These are phyloP conservation scores for Amphimallon solstitiale DNA, from an alignment of 2,888 invertebrate genomes.

Conservation along the genomic window DNA sequence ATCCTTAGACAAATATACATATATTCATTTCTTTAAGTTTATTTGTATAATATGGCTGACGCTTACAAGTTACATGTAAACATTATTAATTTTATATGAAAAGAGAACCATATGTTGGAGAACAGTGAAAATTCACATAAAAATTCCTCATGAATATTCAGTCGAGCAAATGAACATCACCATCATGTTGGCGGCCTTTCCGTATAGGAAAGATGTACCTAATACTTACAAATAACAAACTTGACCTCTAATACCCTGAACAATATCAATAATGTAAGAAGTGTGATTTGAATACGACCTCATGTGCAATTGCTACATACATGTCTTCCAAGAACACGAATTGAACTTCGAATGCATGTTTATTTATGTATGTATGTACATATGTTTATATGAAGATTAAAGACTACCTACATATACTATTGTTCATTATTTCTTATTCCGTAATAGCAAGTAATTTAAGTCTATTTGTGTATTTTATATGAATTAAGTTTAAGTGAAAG, in stretches of 20 bases:
- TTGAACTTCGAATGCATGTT: slow-evolving; percentile 2
- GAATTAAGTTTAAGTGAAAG: too few species aligned
- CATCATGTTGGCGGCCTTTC: neutral
- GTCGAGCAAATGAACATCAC: neutral
- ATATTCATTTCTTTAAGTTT: too few species aligned
- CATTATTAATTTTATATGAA: neutral
- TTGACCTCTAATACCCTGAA: slow-evolving; percentile 20
- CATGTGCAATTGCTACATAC: neutral
- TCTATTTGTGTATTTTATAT: too few species aligned
- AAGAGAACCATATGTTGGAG: neutral
- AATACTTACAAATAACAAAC: slow-evolving; percentile 18
- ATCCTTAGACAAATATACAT: too few species aligned
- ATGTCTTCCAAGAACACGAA: slow-evolving; percentile 4
- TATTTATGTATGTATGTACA: neutral
- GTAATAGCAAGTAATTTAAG: too few species aligned
- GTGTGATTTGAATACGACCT: slow-evolving; percentile 25
- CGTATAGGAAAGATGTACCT: neutral
- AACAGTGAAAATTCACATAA: neutral
- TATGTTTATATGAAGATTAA: neutral
- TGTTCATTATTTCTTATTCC: neutral
- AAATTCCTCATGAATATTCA: slow-evolving; percentile 4
- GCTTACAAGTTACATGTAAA: too few species aligned
- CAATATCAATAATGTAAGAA: slow-evolving; percentile 17
- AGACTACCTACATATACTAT: neutral
- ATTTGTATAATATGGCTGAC: too few species aligned